Evolutionary conservation across 2,888 invertebrate genomes (phyloP), one percentile per base, ranked within the genome.

Genomic region (Apotomis betuletana): DNA sequence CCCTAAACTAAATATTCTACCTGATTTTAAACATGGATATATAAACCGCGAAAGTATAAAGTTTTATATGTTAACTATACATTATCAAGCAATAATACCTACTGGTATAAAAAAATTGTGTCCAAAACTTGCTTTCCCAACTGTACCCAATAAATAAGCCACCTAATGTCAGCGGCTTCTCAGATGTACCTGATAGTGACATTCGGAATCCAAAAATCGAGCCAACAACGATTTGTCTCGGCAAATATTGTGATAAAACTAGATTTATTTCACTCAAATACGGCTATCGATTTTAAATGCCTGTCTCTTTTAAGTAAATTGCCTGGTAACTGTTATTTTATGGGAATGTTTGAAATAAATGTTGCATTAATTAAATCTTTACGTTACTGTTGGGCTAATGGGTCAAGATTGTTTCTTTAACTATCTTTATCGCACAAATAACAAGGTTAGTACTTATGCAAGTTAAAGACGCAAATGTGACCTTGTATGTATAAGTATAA

Each of bases 71-170:
- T 44, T 44, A 60, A 54, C 3, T 10, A 54, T 12, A 8, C 1
- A 27, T 51, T n/a, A 55, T 3, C 12, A 12, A 15, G 38, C 0
- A 59, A 27, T 27, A n/a, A 10, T 8, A 49, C 51, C 51, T n/a
- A 54, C 13, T 44, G 36, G 13, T n/a, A 36, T 54, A 46, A 54
- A 68, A 44, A 46, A 9, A 68, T 27, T n/a, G 27, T 4, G 10
- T 4, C 41, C 15, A 62, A 49, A 49, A 57, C 76, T 81, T 81
- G 64, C 77, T 70, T 67, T 15, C 36, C 38, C 55, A 79, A 77
- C 61, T 77, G 78, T 85, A 81, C 82, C 70, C 70, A 78, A 84
- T 85, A 83, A 85, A 83, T 85, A 80, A 80, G 76, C 44, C 67
- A 65, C 74, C 68, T 74, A 75, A 78, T 76, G 80, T 76, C 77